A percentile compares a stretch with the other conserved stretches of the same genome.
These are phyloP conservation scores for Crotophaga sulcirostris DNA, from an alignment of 2,113 vertebrate species.

Conservation along the genomic window DNA sequence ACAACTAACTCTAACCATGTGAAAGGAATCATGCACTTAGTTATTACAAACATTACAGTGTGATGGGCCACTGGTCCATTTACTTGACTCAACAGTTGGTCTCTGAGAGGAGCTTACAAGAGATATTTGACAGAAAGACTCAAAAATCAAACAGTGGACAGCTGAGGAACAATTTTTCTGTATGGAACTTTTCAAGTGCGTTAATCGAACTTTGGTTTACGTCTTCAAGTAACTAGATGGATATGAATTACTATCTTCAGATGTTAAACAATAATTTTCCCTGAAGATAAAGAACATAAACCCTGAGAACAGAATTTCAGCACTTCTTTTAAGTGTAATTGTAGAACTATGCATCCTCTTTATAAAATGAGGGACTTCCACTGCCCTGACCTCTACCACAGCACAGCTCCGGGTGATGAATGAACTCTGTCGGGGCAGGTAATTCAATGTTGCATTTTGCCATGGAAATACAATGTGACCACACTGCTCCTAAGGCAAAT, in stretches of 20 bases:
- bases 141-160: background rate
- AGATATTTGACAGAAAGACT: background rate
- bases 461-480: background rate
- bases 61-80: background rate
- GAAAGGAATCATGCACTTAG: background rate
- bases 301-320: background rate
- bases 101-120: background rate
- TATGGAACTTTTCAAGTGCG: background rate
- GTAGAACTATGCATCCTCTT: background rate
- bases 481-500: slow-evolving; percentile 13
- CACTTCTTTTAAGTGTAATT: background rate
- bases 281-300: background rate
- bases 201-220: background rate
- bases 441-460: background rate
- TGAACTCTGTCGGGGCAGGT: background rate
- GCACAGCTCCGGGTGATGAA: background rate
- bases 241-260: background rate
- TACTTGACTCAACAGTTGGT: background rate
- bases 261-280: background rate
- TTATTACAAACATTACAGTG: background rate
- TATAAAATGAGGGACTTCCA: background rate
- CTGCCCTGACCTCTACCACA: background rate
- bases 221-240: background rate
- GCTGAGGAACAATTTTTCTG: background rate
- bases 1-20: background rate